Percentiles rank a stretch among this genome's conserved stretches.
phyloP scores from a whole-genome alignment of 35 echinoderm and acorn worm species.

The Holothuria glaberrima region DNA sequence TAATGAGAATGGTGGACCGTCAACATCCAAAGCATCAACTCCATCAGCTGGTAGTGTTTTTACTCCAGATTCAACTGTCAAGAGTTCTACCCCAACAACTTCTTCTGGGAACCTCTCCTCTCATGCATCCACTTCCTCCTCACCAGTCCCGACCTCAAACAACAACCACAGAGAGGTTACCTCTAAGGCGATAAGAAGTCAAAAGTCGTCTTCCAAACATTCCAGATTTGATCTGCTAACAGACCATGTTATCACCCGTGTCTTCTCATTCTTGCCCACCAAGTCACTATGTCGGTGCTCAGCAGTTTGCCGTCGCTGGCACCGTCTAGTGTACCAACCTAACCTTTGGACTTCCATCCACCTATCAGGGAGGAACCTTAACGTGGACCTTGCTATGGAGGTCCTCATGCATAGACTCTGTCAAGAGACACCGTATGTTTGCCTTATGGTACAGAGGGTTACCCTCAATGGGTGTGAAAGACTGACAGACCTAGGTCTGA shows the following conservation, averaged over 20 bases:
- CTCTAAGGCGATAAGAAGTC: not conserved
- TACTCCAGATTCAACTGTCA: conserved; percentile 43
- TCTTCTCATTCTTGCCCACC: conserved; percentile 95
- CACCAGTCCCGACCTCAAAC: conserved; percentile 32
- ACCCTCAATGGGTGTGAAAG: conserved; percentile 87
- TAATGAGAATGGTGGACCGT: conserved; percentile 41
- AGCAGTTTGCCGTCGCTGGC: conserved; percentile 82
- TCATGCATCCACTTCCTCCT: conserved; percentile 44
- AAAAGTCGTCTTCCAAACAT: conserved; percentile 22
- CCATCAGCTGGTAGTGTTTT: conserved; percentile 43
- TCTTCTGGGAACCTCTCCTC: conserved; percentile 57
- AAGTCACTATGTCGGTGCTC: conserved; percentile 85
- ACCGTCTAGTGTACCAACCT: conserved; percentile 89
- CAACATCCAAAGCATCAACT: conserved; percentile 15
- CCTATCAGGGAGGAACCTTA: conserved; percentile 62
- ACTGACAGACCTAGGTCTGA: conserved; percentile 76
- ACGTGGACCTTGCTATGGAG: conserved; percentile 79
- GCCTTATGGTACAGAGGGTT: conserved; percentile 78
- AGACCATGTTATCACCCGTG: conserved; percentile 83
- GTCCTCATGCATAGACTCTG: conserved; percentile 85
- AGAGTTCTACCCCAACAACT: conserved; percentile 53
- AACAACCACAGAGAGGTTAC: conserved; percentile 54
- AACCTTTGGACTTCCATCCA: conserved; percentile 82
- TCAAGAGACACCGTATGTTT: conserved; percentile 92
- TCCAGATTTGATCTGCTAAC: conserved; percentile 83